These are phyloP conservation scores for Teinopalpus imperialis DNA, from an alignment of 2,888 invertebrate species.

Conservation along the genomic window DNA sequence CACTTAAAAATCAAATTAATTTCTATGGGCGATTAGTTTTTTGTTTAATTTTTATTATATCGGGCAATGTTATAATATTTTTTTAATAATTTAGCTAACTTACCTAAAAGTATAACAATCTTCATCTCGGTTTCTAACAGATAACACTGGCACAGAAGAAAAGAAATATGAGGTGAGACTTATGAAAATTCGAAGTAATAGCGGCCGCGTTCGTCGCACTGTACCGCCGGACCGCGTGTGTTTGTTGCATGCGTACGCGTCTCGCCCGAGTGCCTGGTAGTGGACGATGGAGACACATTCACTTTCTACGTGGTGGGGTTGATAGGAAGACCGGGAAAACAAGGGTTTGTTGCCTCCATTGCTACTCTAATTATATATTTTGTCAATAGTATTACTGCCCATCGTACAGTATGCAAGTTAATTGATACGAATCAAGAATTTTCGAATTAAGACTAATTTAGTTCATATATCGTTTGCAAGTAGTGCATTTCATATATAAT, in stretches of 20 bases:
- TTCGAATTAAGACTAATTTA: too few relatives aligned
- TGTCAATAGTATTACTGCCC: too few relatives aligned
- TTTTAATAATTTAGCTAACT: constrained; percentile 37
- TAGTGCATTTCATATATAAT: too few relatives aligned
- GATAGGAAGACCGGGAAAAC: constrained; percentile 61
- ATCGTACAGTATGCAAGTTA: neutral
- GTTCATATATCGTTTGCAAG: too few relatives aligned
- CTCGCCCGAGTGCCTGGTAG: constrained; percentile 35
- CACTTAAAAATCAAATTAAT: too few relatives aligned
- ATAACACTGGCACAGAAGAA: constrained; percentile 61
- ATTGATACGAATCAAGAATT: too few relatives aligned
- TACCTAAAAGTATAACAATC: constrained; percentile 63
- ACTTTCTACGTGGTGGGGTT: constrained; percentile 78
- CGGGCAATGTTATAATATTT: too few relatives aligned
- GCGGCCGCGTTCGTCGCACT: constrained; percentile 66
- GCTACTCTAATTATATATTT: neutral
- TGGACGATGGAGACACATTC: constrained; percentile 55
- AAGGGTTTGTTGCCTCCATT: constrained; percentile 68
- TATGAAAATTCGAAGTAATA: constrained; percentile 33
- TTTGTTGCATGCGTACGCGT: constrained; percentile 44
- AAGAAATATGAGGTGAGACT: constrained; percentile 43
- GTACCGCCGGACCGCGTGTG: constrained; percentile 70
- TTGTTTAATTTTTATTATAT: too few relatives aligned
- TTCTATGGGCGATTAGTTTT: too few relatives aligned
- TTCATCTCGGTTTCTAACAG: constrained; percentile 51